Evolutionary conservation across 2,797 vertebrate species (phyloP).

Genomic region (Mycteria americana): DNA sequence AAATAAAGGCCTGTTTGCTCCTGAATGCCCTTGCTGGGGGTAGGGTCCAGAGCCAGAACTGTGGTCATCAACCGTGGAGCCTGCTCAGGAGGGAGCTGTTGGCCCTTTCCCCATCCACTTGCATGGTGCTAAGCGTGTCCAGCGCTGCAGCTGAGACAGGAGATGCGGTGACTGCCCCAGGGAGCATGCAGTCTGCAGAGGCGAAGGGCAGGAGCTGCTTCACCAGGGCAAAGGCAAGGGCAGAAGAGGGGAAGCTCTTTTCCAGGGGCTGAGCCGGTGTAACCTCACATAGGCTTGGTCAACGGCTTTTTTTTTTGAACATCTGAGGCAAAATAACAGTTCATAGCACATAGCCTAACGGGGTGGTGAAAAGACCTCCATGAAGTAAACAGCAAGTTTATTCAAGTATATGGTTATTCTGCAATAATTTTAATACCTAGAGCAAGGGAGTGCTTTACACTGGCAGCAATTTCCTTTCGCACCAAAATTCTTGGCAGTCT

Average conservation of each 20-base stretch:
- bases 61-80: accelerated
- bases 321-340: neutral
- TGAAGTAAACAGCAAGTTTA: neutral
- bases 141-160: neutral
- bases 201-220: neutral
- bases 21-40: neutral
- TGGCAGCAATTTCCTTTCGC: neutral
- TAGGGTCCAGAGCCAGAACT: neutral
- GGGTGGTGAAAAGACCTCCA: neutral
- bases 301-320: neutral
- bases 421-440: neutral
- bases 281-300: neutral
- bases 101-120: neutral
- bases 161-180: neutral
- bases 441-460: neutral
- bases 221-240: neutral
- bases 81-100: neutral
- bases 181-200: neutral
- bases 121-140: accelerated
- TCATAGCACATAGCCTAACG: neutral
- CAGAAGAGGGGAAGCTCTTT: neutral
- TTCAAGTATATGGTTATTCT: neutral
- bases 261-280: neutral
- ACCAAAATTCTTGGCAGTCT: neutral
- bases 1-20: neutral